Evolutionary conservation across 2,797 vertebrate genomes (phyloP), one percentile per base, ranked within the genome.

Genomic region (Neopelma chrysocephalum): DNA sequence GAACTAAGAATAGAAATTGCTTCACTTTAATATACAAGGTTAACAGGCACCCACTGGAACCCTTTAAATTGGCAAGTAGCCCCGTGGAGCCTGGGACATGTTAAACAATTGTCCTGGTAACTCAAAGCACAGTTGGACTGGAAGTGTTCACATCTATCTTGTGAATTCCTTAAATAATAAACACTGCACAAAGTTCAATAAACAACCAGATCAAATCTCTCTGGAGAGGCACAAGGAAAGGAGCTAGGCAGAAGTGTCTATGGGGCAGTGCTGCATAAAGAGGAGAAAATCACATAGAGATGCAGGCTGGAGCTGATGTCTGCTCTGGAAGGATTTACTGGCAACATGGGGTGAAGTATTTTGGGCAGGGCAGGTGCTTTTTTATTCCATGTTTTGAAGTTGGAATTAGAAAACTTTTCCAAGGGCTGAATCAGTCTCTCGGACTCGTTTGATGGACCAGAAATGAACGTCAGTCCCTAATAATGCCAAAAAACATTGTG

Each of bases 81-180:
- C 56, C 62, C 2, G 0, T 43, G 82, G 77, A 93, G 77, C 26
- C 66, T 73, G 82, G 64, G 48, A 89, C 66, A 45, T 20, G 17
- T 93, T 82, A 94, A 93, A 73, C 38, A 51, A 72, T 76, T 12
- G 1, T 88, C 51, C 70, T 88, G 66, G 73, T 78, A 82, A 71
- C n/a, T 71, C 89, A 89, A 77, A 84, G 81, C 60, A 66, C 89
- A 86, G 48, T 31, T 34, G 79, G 89, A 53, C 70, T 94, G 77
- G 38, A 89, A 95, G 60, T 54, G 56, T 82, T 94, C 90, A 82
- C 73, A 82, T 94, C 66, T 90, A 45, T 89, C 90, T 72, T 90
- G 66, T 90, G 82, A 82, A 95, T 87, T 94, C 80, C 62, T 94
- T 88, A 82, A 95, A 94, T 73, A 91, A 83, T 73, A 88, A 97